Conservation (phyloP, 2,888 invertebrate genomes). For the Drosophila testacea region DNA sequence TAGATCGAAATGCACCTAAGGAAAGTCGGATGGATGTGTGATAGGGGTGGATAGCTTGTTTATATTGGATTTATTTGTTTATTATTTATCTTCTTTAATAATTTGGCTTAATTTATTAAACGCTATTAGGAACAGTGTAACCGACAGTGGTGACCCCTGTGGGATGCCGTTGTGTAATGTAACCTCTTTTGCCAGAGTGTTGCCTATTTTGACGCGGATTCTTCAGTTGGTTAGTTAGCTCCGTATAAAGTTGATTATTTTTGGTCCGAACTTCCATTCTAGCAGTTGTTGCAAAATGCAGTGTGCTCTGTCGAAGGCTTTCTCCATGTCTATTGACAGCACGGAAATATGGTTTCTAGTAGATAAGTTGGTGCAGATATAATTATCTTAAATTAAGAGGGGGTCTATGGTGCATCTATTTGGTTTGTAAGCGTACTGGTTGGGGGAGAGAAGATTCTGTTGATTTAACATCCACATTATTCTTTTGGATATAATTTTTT, state of each 20-base stretch:
- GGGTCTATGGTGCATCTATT: conserved; percentile 14
- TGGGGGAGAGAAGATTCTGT: conserved; percentile 9
- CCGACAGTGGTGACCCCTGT: conserved; percentile 10
- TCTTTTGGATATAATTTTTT: conserved; percentile 25
- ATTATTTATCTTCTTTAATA: too few species aligned
- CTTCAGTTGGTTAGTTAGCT: conserved; percentile 4
- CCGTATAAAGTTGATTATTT: conserved; percentile 12
- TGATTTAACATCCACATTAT: conserved; percentile 19
- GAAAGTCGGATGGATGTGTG: not conserved
- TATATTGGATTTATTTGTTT: not conserved
- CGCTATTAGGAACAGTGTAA: conserved; percentile 4
- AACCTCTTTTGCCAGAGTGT: conserved; percentile 3
- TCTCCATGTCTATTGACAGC: conserved; percentile 23
- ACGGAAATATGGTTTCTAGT: conserved; percentile 15
- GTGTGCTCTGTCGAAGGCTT: conserved; percentile 18
- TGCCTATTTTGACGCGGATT: conserved; percentile 11
- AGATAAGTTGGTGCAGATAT: conserved; percentile 9
- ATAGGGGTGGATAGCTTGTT: not conserved
- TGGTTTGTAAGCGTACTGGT: conserved; percentile 13
- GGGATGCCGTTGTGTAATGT: conserved; percentile 12
- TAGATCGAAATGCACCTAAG: not conserved
- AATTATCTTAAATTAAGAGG: conserved; percentile 12
- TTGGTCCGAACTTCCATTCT: conserved; percentile 20
- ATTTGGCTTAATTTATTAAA: not conserved
- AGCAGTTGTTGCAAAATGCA: conserved; percentile 11